These are phyloP conservation scores for Lycaon pictus DNA, from an alignment of 2,113 vertebrate genomes.

Conservation along the genomic window DNA sequence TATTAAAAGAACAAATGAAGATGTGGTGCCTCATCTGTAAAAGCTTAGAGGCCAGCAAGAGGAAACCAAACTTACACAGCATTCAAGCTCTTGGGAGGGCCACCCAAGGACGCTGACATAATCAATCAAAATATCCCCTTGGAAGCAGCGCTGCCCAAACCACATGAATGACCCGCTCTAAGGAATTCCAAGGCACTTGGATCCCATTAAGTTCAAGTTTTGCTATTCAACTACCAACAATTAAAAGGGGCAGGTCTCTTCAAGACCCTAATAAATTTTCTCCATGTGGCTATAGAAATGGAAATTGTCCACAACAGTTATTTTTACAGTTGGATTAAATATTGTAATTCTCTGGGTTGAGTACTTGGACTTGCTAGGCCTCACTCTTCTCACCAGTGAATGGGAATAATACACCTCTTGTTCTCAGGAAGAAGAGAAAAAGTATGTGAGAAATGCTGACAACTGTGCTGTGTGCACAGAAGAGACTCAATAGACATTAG, in stretches of 20 bases:
- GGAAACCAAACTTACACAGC: constrained; percentile 57
- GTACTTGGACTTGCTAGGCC: background rate
- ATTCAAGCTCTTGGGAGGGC: constrained; percentile 38
- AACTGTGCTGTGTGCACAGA: background rate
- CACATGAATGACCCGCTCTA: constrained; percentile 62
- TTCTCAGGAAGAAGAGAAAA: background rate
- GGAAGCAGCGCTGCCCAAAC: constrained; percentile 44
- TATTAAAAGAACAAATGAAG: constrained; percentile 32
- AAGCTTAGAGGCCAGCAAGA: constrained; percentile 64
- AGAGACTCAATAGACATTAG: background rate
- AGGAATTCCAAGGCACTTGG: constrained; percentile 67
- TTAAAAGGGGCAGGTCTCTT: constrained; percentile 65
- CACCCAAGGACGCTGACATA: constrained; percentile 77
- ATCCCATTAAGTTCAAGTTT: constrained; percentile 34
- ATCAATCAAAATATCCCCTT: constrained; percentile 75
- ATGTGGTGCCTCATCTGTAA: constrained; percentile 49
- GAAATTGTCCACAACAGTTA: constrained; percentile 41
- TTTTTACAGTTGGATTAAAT: constrained; percentile 51
- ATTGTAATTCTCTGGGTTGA: background rate
- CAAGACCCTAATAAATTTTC: constrained; percentile 70
- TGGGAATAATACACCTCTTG: background rate
- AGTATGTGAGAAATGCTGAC: background rate
- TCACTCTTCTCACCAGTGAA: background rate
- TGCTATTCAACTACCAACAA: constrained; percentile 68
- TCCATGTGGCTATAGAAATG: constrained; percentile 51